Evolutionary conservation across 2,113 vertebrate species (phyloP).

Genomic region (Cromileptes altivelis): DNA sequence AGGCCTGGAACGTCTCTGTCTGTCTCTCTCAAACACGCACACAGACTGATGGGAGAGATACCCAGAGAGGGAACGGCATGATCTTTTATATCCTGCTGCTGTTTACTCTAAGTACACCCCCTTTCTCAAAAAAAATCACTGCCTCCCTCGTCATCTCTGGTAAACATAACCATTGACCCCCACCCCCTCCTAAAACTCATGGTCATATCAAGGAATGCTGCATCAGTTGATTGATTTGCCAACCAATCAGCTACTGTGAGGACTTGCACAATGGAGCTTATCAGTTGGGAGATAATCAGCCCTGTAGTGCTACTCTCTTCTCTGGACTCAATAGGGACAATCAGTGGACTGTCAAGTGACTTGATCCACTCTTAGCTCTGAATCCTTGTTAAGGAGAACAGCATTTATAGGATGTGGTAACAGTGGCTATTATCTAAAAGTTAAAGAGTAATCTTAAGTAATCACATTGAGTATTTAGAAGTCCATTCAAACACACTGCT

Average conservation of each 20-base stretch:
- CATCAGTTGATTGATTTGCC: slow-evolving; percentile 6
- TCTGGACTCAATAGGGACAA: slow-evolving; percentile 2
- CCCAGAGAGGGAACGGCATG: background rate
- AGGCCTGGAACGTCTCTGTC: background rate
- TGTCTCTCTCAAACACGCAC: background rate
- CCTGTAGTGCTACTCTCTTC: background rate
- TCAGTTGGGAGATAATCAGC: slow-evolving; percentile 21
- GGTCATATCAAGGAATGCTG: background rate
- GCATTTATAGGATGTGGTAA: background rate
- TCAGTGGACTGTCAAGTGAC: background rate
- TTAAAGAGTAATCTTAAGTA: background rate
- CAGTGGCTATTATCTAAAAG: background rate
- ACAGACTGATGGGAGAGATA: slow-evolving; percentile 21
- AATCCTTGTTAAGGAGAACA: background rate
- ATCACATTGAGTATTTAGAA: background rate
- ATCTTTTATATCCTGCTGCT: slow-evolving; percentile 53
- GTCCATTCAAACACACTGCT: background rate
- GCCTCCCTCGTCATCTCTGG: background rate
- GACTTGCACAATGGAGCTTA: slow-evolving; percentile 58
- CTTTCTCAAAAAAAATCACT: background rate
- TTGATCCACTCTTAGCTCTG: slow-evolving; percentile 7
- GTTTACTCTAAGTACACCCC: background rate
- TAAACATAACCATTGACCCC: slow-evolving; percentile 71
- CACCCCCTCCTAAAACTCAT: background rate
- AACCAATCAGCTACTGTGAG: slow-evolving; percentile 34